Base-by-base conservation (phyloP, 53 echinoderm and acorn worm species). In the Echinarachnius parma region DNA sequence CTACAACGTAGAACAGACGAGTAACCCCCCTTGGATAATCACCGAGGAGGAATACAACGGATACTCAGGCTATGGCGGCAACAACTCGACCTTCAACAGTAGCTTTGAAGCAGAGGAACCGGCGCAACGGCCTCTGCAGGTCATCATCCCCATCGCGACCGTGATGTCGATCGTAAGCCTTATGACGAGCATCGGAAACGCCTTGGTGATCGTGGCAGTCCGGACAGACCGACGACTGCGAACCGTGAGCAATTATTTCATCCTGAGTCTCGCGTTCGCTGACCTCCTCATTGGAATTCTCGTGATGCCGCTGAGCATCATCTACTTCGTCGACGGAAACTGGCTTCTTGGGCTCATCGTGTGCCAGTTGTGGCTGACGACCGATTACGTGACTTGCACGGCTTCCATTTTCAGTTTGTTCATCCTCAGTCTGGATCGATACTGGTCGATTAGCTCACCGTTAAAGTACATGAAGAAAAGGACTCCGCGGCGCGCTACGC, bases 381-480 rank as follows among this genome's bases (percentile, higher is more conserved):
- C 84, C 39, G 95, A 95, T 33, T 95, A 95, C 60, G 95, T 87
- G 14, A 89, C 87, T 9, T 87, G 87, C 56, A 95, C 95, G 34
- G 90, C 95, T 67, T 95, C 95, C 62, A 95, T 95, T 31, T 89
- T 95, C 31, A 95, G 85, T 82, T 76, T 95, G 19, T 87, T 87
- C 52, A 82, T 95, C 34, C 77, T 95, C 28, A 91, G 90, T 77
- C 59, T 95, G 27, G 95, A 95, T 53, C 81, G 95, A 7, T 95
- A 95, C 70, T 95, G 95, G 95, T 95, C 95, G 9, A 91, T 95
- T 8, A 87, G 84, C 53, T 91, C 72, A 24, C 95, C 95, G 30
- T 53, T 95, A 24, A 87, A 91, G 66, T 95, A 95, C 64, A 83
- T 95, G 67, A 81, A 87, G 18, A 95, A 86, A 74, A 68, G 95